Evolutionary conservation across 2,113 vertebrate species (phyloP), one percentile per base, ranked within the genome.

Genomic region (Lagopus leucura): DNA sequence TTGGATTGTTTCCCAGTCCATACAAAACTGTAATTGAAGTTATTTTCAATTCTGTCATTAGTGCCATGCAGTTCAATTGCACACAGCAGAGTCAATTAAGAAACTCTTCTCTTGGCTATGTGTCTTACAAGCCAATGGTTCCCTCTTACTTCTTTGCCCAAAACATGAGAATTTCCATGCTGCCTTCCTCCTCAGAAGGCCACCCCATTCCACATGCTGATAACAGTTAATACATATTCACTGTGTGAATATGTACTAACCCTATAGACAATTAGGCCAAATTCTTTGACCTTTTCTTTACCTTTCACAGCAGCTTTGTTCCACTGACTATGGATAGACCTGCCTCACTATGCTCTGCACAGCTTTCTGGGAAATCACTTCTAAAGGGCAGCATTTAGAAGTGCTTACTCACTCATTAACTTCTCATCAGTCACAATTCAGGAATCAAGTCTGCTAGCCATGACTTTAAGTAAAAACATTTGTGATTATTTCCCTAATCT

Each of bases 281-380:
- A 82, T 55, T 60, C 54, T 75, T 72, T 88, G 76, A 80, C 63
- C 22, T 95, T 80, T 82, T 52, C 47, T 87, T 90, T 63, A 89
- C 50, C 57, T 94, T 79, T 82, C 58, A 50, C 45, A 64, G 72
- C 54, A 86, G n/a, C 60, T 84, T 74, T 71, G 16, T 78, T 92
- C 50, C 58, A 83, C 54, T 73, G 75, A 54, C 61, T 67, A 24
- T 57, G n/a, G 32, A 10, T 4, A 8, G 43, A 79, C 30, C 48
- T 93, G 75, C 22, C 81, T 47, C 60, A 18, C 17, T 74, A 54
- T 43, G 63, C 69, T 86, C 88, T 75, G 61, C 86, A 95, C 88
- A 77, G 69, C 57, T 28, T 61, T n/a, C 54, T 86, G 74, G 79
- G 90, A 94, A 92, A 86, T 81, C 67, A 82, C 57, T 93, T 94